Percentiles rank a stretch among this genome's conserved stretches.
Conservation (phyloP, 2,888 invertebrate species). For the Syrphus vitripennis region DNA sequence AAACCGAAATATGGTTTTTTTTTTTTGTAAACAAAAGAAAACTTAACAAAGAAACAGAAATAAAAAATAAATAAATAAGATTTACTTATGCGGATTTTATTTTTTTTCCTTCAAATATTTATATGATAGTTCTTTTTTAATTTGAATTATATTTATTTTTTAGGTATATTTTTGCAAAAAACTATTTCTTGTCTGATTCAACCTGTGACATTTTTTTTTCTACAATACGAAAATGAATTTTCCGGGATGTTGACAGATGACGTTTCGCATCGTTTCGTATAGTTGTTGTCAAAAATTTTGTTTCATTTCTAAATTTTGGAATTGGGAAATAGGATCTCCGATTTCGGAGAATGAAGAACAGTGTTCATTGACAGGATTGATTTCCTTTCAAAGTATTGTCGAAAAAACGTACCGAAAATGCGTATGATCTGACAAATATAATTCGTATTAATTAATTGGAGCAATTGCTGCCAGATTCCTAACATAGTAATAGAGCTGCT, state of each 20-base stretch:
- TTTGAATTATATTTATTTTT: neutral
- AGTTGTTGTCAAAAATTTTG: neutral
- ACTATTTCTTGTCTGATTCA: neutral
- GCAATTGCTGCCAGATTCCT: too few relatives aligned
- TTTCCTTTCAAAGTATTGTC: too few relatives aligned
- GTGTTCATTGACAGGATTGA: neutral
- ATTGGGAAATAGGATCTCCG: too few relatives aligned
- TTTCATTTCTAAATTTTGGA: neutral
- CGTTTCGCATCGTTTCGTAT: too few relatives aligned
- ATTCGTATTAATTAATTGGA: too few relatives aligned
- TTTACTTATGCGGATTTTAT: neutral
- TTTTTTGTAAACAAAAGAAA: slow-evolving; percentile 11
- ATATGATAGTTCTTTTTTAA: neutral
- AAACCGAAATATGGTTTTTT: neutral
- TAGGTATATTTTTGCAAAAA: neutral
- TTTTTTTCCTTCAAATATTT: neutral
- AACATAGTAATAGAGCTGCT: too few relatives aligned
- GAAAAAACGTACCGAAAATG: too few relatives aligned
- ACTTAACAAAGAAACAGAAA: neutral
- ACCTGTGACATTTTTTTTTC: neutral
- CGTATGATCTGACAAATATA: too few relatives aligned
- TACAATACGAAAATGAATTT: neutral
- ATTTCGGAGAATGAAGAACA: neutral
- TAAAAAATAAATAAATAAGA: neutral
- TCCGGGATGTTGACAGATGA: neutral